Base-by-base conservation (phyloP, 1,140 invertebrate species). In the Arctopsyche grandis region DNA sequence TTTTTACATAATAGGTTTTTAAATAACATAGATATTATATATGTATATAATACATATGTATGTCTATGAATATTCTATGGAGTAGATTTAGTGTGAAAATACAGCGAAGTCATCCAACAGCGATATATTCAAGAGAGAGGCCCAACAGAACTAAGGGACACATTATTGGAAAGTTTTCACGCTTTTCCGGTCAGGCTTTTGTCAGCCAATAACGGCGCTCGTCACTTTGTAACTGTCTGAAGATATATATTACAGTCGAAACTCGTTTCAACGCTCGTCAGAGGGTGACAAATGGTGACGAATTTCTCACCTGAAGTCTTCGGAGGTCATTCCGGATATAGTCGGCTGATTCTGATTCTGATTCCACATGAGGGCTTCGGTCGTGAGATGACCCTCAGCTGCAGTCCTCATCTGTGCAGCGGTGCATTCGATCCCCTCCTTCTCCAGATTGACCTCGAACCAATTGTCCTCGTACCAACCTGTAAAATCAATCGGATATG, bases 401-500 rank as follows among this genome's bases (percentile, higher is more conserved):
- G 98, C 98, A 78, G 92, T 90, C 58, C 92, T 87, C 95, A 99
- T 98, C 86, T 99, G 92, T 83, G 98, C 95, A 48, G 91, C 90
- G 0, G 97, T 98, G 85, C 99, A 99, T 79, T 97, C 93, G 26
- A 99, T 94, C 16, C 93, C 92, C 86, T 98, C 96, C 69, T 96
- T 93, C 77, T 96, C 92, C n/a, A 97, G 85, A 84, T 95, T 95
- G 0, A 92, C 91, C 84, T 96, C 95, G 85, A 97, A 99, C 98
- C 98, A 99, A 84, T 99, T 98, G 85, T 99, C 98, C 84, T 99
- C 97, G 86, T 99, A 99, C 98, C 98, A 99, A 56, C 95, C 94
- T 95, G 79, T 12, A 79, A 60, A 19, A 58, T 58, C 5, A 75
- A 38, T 24, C 7, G 71, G 26, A 71, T 5, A 71, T 24, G 43